Evolutionary conservation across 2,888 invertebrate species (phyloP).

Genomic region (Chalcis sispes): DNA sequence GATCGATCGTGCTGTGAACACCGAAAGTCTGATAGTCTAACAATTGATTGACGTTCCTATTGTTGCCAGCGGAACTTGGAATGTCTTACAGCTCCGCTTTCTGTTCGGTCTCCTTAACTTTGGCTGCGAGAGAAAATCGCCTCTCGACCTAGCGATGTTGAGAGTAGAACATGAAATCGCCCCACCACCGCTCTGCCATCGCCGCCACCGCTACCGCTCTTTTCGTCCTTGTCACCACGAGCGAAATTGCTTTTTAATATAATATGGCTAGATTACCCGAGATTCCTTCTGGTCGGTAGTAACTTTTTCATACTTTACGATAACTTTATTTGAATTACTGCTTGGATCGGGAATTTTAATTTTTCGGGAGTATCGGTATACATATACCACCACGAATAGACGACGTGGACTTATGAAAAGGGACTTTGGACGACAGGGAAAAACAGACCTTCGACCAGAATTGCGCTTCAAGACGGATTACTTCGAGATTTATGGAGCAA

Average conservation of each 20-base stretch:
- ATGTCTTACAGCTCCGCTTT: conserved; percentile 52
- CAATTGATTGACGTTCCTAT: conserved; percentile 64
- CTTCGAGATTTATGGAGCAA: conserved; percentile 51
- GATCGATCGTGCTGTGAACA: conserved; percentile 61
- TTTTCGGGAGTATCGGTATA: conserved; percentile 21
- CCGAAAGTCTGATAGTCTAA: conserved; percentile 57
- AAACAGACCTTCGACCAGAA: conserved; percentile 25
- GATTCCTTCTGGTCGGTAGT: not conserved
- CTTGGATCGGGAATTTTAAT: conserved; percentile 35
- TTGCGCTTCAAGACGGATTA: conserved; percentile 40
- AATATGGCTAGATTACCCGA: not conserved
- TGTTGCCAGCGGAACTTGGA: conserved; percentile 57
- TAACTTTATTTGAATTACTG: not conserved
- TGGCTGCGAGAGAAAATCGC: conserved; percentile 62
- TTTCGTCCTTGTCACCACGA: too few species aligned
- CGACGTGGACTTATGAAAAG: too few species aligned
- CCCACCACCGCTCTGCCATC: not conserved
- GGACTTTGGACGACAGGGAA: conserved; percentile 27
- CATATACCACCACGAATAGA: conserved; percentile 7
- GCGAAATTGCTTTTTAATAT: conserved; percentile 17
- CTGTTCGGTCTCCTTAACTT: conserved; percentile 63
- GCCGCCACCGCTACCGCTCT: not conserved
- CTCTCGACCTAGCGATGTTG: conserved; percentile 53
- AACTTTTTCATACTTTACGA: not conserved
- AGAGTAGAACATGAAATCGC: conserved; percentile 26